Percentiles rank a stretch among this genome's conserved stretches.
Evolutionary conservation across 2,888 invertebrate genomes (phyloP).

Genomic region (Hyalella azteca): DNA sequence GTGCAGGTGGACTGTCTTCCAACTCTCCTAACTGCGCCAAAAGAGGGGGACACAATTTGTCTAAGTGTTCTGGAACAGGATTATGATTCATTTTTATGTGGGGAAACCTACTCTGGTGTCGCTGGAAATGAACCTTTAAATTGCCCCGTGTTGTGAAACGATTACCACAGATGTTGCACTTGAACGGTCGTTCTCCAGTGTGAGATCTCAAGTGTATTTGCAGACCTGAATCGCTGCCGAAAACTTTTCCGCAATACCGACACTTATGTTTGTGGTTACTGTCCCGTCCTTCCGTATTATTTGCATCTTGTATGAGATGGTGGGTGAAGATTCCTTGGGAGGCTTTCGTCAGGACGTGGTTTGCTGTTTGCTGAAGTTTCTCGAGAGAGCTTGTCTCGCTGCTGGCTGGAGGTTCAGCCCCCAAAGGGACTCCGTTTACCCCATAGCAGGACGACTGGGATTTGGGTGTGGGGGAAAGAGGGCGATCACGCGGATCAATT

Average conservation of each 20-base stretch:
- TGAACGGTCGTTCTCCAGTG: conserved; percentile 96
- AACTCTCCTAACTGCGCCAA: conserved; percentile 73
- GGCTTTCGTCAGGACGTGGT: conserved; percentile 85
- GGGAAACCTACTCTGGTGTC: conserved; percentile 92
- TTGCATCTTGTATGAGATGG: conserved; percentile 78
- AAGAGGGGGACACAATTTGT: conserved; percentile 89
- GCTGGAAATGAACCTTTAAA: conserved; percentile 97
- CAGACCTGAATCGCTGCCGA: conserved; percentile 92
- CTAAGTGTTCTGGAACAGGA: conserved; percentile 93
- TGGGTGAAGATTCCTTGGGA: conserved; percentile 88
- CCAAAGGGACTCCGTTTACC: conserved; percentile 47
- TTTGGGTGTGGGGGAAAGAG: conserved; percentile 74
- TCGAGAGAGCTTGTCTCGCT: conserved; percentile 88
- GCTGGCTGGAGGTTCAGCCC: conserved; percentile 64
- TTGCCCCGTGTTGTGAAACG: conserved; percentile 99
- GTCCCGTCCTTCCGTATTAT: conserved; percentile 74
- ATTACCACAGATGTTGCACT: conserved; percentile 98
- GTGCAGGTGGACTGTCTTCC: conserved; percentile 70
- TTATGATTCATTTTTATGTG: conserved; percentile 96
- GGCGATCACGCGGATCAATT: conserved; percentile 61
- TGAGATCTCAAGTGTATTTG: conserved; percentile 98
- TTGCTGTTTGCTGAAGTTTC: conserved; percentile 90
- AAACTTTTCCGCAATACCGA: conserved; percentile 93
- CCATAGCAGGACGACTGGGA: conserved; percentile 81
- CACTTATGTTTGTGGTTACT: conserved; percentile 93